These are phyloP conservation scores for Nomada ferruginata DNA, from an alignment of 2,888 invertebrate genomes.

Conservation along the genomic window DNA sequence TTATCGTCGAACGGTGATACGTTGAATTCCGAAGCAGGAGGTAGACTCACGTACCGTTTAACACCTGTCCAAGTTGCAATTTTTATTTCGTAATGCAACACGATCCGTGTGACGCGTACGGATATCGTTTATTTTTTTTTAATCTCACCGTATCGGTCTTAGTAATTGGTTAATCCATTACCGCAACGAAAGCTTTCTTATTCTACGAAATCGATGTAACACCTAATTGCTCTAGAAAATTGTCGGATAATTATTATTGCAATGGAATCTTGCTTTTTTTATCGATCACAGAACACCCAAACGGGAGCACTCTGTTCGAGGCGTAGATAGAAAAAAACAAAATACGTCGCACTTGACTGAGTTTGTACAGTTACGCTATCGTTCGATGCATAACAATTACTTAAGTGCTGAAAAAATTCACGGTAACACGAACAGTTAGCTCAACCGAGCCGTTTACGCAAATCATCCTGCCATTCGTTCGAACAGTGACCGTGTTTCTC, in stretches of 20 bases:
- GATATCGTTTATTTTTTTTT: background rate
- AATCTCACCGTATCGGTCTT: background rate
- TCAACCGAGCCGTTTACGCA: background rate
- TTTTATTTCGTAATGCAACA: background rate
- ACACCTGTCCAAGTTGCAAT: background rate
- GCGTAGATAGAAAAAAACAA: background rate
- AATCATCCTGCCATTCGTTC: conserved; percentile 1
- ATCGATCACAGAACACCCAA: background rate
- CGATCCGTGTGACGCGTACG: background rate
- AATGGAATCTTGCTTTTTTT: background rate
- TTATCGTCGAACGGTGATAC: background rate
- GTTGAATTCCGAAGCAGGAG: background rate
- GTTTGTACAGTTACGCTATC: conserved; percentile 6
- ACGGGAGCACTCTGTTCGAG: background rate
- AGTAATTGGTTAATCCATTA: too few relatives aligned
- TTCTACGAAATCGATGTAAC: background rate
- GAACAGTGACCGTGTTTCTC: background rate
- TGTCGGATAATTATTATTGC: conserved; percentile 4
- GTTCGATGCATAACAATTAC: conserved; percentile 21
- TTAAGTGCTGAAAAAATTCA: background rate
- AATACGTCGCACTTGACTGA: conserved; percentile 21
- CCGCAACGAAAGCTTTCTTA: too few relatives aligned
- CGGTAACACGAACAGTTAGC: conserved; percentile 2
- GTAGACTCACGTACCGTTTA: background rate
- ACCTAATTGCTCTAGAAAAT: background rate